Evolutionary conservation across 2,888 invertebrate genomes (phyloP), one percentile per base, ranked within the genome.

Genomic region (Andricus curvator): DNA sequence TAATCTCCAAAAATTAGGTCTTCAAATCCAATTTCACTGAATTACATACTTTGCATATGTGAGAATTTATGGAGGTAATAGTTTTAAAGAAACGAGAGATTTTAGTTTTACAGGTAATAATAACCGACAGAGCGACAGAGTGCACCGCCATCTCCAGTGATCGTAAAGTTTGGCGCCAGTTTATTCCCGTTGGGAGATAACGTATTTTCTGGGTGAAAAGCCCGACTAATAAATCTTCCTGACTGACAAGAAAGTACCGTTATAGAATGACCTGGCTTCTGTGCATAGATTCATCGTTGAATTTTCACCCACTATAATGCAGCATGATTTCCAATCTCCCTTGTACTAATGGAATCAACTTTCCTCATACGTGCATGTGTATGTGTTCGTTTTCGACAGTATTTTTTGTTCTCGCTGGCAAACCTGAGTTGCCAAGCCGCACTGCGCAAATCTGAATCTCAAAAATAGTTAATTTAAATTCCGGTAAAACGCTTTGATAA

Each of bases 401-500:
- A 56, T 74, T 51, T 56, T 51, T 74, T 11, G 74, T 13, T 1
- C 33, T 33, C 37, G 33, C 33, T 74, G 56, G 74, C n/a, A 74
- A 33, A 48, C 51, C 51, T 29, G 20, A 51, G 29, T 74, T 33
- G 74, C 56, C 56, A 56, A 20, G 37, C 51, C 56, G 51, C 68
- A 68, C 44, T 82, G 82, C 79, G 83, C 81, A 84, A 84, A 82
- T 83, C 80, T 82, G 79, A 80, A 78, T 82, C 81, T 83, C 79
- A 80, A 78, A 81, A 80, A 82, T 83, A 83, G 80, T 84, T 80
- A 76, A 81, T 81, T 80, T 79, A 78, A 84, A 83, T 83, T 81
- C 77, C 78, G 60, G 78, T 80, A 48, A 77, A 44, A 81, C 80
- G 67, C 3, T 22, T 62, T 15, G 62, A 62, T 62, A 62, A 25